These are phyloP conservation scores for Pteropus alecto DNA, from an alignment of 2,113 vertebrate genomes.

Conservation along the genomic window DNA sequence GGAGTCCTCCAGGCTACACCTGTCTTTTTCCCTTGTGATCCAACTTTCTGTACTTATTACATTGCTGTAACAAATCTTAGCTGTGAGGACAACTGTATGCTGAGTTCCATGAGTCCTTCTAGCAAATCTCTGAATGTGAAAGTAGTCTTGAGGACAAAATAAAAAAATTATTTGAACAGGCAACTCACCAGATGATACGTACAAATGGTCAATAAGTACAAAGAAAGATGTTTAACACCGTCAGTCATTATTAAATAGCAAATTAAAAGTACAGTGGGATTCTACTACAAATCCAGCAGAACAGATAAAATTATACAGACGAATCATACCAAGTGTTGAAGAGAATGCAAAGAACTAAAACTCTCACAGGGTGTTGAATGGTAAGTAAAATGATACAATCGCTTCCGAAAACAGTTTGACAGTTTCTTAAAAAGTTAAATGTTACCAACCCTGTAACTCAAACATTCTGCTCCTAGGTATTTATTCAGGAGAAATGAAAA, in stretches of 20 bases:
- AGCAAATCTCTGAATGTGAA: neutral
- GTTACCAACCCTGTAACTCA: neutral
- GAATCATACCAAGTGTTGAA: neutral
- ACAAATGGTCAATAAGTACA: neutral
- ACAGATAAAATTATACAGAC: neutral
- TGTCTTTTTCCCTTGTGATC: neutral
- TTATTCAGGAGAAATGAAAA: too few relatives aligned
- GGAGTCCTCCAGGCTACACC: neutral
- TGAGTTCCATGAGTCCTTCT: neutral
- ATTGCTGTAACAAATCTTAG: neutral
- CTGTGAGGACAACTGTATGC: neutral
- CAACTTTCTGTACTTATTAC: too few relatives aligned
- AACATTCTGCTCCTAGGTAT: neutral
- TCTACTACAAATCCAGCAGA: neutral
- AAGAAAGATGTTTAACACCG: neutral
- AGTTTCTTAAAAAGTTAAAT: neutral
- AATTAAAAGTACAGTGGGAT: neutral
- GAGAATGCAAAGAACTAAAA: neutral
- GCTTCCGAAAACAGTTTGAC: neutral
- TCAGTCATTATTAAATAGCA: neutral
- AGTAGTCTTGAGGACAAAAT: neutral
- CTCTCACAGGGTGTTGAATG: neutral
- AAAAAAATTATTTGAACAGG: neutral
- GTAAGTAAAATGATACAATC: neutral
- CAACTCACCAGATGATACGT: neutral